Percentiles rank a stretch among this genome's conserved stretches.
Evolutionary conservation across 2,888 invertebrate species (phyloP).

Genomic region (Macrophya alboannulata): DNA sequence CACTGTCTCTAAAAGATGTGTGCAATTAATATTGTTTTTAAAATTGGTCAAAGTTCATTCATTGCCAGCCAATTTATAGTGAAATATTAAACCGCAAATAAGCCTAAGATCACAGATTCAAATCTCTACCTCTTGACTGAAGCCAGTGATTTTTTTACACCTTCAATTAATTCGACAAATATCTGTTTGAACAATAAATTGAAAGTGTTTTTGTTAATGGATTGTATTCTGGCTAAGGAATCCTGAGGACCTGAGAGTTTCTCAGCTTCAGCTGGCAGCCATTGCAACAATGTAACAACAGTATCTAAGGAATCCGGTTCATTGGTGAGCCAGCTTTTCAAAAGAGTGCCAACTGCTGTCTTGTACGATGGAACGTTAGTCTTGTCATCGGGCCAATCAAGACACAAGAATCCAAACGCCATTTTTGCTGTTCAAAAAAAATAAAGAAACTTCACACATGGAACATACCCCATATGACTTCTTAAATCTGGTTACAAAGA

Average conservation of each 20-base stretch:
- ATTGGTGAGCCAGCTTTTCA: slow-evolving; percentile 76
- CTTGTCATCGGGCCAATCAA: slow-evolving; percentile 74
- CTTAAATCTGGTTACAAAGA: background rate
- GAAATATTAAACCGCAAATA: background rate
- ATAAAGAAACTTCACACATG: slow-evolving; percentile 53
- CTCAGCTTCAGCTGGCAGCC: slow-evolving; percentile 83
- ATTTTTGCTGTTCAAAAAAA: slow-evolving; percentile 70
- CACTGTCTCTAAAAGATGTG: slow-evolving; percentile 81
- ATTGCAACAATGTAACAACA: slow-evolving; percentile 82
- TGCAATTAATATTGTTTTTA: background rate
- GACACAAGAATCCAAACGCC: slow-evolving; percentile 72
- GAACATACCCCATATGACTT: background rate
- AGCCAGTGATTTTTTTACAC: slow-evolving; percentile 81
- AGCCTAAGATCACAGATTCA: background rate
- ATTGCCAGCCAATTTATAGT: background rate
- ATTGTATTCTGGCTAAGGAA: slow-evolving; percentile 83
- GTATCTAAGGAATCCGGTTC: slow-evolving; percentile 80
- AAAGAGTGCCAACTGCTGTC: slow-evolving; percentile 71
- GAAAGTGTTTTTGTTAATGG: slow-evolving; percentile 86
- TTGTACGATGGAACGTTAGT: slow-evolving; percentile 70
- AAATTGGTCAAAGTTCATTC: slow-evolving; percentile 20
- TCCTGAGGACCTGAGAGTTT: slow-evolving; percentile 83
- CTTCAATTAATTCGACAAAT: slow-evolving; percentile 84
- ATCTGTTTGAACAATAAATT: slow-evolving; percentile 86
- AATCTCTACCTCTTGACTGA: slow-evolving; percentile 74